Evolutionary conservation across 2,888 invertebrate species (phyloP), one percentile per base, ranked within the genome.

Genomic region (Mythimna albipuncta): DNA sequence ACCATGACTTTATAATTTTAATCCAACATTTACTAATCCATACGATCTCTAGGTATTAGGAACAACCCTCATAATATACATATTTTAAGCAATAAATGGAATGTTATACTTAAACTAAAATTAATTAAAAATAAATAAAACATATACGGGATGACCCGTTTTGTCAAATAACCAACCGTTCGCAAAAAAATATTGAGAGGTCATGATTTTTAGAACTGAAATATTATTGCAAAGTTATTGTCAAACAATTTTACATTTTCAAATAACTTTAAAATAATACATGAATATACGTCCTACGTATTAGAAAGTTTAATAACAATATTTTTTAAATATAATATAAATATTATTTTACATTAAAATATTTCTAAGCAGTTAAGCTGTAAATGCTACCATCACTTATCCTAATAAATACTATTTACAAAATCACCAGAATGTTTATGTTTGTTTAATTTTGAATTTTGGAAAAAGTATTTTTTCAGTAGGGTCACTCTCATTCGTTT

Each of bases 391-490:
- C 91, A 89, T 94, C 91, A 93, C 94, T 95, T 93, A 95, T 87
- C 88, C 95, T 96, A 96, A 95, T 95, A 95, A 96, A 95, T 96
- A 95, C 93, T 96, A 96, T 96, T 91, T 96, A 96, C 96, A 96
- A 93, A 84, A 93, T 94, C 95, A 95, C 96, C 95, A 95, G 95
- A 96, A 95, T 93, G 93, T 91, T 89, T 85, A 84, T 81, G 80
- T 83, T 72, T 81, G 68, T 81, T 72, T 75, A 85, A 83, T 81
- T 81, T 80, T 66, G 79, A 85, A 84, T 87, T 85, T 84, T 41
- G 67, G 47, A 76, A 79, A 68, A 82, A 64, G 62, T 59, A 44
- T 41, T 52, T 72, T 65, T 70, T 50, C 69, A 73, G 70, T 73
- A 81, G 66, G 70, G 75, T 81, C 72, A 67, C 73, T 85, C 73